phyloP scores from a whole-genome alignment of 2,797 vertebrate species.

The Notolabrus celidotus region DNA sequence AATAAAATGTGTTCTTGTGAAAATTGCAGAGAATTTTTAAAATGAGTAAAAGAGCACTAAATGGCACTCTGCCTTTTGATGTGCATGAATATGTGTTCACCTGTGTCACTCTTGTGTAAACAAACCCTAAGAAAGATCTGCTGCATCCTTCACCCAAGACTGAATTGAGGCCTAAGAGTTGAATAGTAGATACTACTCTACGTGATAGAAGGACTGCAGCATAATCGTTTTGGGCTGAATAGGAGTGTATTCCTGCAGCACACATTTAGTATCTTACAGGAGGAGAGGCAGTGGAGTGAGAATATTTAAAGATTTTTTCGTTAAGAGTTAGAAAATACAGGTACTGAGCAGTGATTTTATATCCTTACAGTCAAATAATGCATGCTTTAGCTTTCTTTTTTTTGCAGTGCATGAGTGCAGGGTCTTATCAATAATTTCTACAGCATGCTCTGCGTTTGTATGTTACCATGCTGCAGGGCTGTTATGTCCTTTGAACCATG shows the following conservation, averaged over 20 bases:
- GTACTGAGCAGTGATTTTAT: not conserved
- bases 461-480: not conserved
- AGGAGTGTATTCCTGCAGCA: not conserved
- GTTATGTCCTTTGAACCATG: not conserved
- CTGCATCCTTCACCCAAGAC: not conserved
- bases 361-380: too few species aligned
- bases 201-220: not conserved
- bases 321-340: not conserved
- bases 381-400: too few species aligned
- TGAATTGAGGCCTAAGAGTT: not conserved
- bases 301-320: constrained; percentile 1
- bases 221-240: not conserved
- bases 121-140: too few species aligned
- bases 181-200: not conserved
- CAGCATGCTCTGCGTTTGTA: too few species aligned
- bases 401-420: too few species aligned
- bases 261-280: not conserved
- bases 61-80: not conserved
- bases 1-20: not conserved
- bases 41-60: not conserved
- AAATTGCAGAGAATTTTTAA: not conserved
- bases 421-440: too few species aligned
- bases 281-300: not conserved
- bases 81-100: not conserved
- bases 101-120: not conserved